A percentile compares a stretch with the other conserved stretches of the same genome.
These are phyloP conservation scores for Sebastes iracundus DNA, from an alignment of 2,797 vertebrate species.

Conservation along the genomic window DNA sequence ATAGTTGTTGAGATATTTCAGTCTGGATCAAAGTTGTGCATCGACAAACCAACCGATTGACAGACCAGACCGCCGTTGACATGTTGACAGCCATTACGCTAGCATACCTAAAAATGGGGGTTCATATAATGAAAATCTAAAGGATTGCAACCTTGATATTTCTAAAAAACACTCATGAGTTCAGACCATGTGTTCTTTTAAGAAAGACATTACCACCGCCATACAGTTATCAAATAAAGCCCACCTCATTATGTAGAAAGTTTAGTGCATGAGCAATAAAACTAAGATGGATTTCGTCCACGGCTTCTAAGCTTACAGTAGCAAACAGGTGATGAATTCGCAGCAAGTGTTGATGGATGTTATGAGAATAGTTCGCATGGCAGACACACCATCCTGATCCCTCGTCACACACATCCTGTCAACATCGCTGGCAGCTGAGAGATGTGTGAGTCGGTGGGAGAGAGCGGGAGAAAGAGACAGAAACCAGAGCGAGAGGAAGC, in stretches of 20 bases:
- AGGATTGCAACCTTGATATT: background rate
- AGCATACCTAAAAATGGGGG: background rate
- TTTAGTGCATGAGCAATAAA: conserved; percentile 13
- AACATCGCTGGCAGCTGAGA: conserved; percentile 65
- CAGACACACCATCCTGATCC: conserved; percentile 69
- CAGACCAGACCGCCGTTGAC: background rate
- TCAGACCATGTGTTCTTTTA: background rate
- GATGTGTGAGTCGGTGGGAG: conserved; percentile 17
- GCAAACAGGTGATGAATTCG: conserved; percentile 74
- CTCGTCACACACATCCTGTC: conserved; percentile 71
- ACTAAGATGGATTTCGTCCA: conserved; percentile 11
- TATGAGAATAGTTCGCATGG: conserved; percentile 68
- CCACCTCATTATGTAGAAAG: conserved; percentile 13
- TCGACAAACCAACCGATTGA: background rate
- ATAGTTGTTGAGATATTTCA: background rate
- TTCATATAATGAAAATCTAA: background rate
- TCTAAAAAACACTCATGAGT: background rate
- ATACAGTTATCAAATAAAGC: conserved; percentile 2
- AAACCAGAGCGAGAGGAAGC: conserved; percentile 27
- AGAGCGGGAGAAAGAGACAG: conserved; percentile 9
- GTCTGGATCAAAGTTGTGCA: background rate
- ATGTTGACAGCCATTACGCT: background rate
- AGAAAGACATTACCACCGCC: background rate
- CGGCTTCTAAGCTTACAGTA: conserved; percentile 48
- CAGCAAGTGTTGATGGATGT: conserved; percentile 64